Evolutionary conservation across 2,113 vertebrate species (phyloP).

Genomic region (Bagarius yarrelli): DNA sequence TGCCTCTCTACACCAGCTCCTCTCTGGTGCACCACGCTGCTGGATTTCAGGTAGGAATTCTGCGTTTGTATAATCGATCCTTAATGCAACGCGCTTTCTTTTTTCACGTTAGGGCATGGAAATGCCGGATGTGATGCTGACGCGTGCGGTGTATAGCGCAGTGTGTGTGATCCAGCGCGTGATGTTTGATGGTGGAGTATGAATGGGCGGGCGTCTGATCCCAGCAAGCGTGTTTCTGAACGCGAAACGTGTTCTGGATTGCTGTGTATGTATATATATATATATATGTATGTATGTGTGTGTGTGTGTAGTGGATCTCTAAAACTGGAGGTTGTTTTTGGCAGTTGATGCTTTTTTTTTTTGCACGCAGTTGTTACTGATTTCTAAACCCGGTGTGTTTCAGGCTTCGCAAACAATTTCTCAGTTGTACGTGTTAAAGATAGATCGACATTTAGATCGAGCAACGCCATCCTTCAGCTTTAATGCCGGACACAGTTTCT

Average conservation of each 20-base stretch:
- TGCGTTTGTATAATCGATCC: neutral
- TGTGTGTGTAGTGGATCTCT: neutral
- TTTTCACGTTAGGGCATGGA: neutral
- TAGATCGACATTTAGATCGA: neutral
- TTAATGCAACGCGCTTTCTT: neutral
- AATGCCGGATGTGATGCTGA: constrained; percentile 2
- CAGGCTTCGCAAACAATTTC: neutral
- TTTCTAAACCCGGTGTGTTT: neutral
- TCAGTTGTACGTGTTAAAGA: neutral
- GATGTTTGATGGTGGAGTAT: constrained; percentile 41
- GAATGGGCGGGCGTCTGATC: constrained; percentile 52
- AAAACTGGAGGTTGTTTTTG: neutral
- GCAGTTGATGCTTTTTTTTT: neutral
- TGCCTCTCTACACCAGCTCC: constrained; percentile 63
- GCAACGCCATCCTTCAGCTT: too few species aligned
- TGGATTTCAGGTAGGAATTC: constrained; percentile 70
- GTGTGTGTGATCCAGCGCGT: neutral
- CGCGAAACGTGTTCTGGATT: neutral
- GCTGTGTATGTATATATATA: neutral
- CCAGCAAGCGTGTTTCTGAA: constrained; percentile 26
- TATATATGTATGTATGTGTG: constrained; percentile 18
- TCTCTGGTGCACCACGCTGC: constrained; percentile 65
- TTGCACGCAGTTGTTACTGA: neutral
- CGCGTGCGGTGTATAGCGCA: neutral
- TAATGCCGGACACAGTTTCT: neutral